Evolutionary conservation across 2,113 vertebrate species (phyloP), one percentile per base, ranked within the genome.

Genomic region (Trichechus manatus): DNA sequence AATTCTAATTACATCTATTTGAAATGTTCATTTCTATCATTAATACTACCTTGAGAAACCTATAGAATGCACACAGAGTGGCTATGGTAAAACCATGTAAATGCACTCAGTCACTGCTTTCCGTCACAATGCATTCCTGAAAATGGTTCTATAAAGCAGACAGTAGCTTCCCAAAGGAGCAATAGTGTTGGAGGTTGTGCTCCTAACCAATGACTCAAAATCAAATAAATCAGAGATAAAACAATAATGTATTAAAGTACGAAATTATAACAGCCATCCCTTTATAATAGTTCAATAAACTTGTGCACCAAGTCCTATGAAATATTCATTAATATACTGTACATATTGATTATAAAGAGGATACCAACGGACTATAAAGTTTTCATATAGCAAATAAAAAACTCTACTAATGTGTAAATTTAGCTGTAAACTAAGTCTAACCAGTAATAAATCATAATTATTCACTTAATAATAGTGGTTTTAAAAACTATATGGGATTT

Each of bases 101-200:
- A 92, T 85, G 19, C 6, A n/a, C 83, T 77, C 36, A 83, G 9
- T 70, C 47, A 59, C 33, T 94, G 53, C 83, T 68, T 91, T 85
- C 29, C 8, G 53, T 81, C 9, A 92, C 5, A 94, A 42, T 33
- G 9, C 2, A 56, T 63, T 96, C 27, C 66, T 84, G 19, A 80
- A 89, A 94, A 93, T 44, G 15, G 17, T 94, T 95, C 22, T 91
- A 47, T 66, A 75, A 89, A 95, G 50, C 9, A 94, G 80, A 84
- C 61, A 94, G 63, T 44, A 59, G 89, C 90, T 96, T 96, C 75
- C 70, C 59, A 89, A 86, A 91, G 44, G 61, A 89, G 44, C 50
- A 77, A 66, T 94, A 72, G 50, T 93, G 1, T 59, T 84, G 74
- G 47, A 86, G 14, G 19, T 75, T 93, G 47, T 91, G 11, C 42